Evolutionary conservation across 2,888 invertebrate species (phyloP), one percentile per base, ranked within the genome.

Genomic region (Automeris io): DNA sequence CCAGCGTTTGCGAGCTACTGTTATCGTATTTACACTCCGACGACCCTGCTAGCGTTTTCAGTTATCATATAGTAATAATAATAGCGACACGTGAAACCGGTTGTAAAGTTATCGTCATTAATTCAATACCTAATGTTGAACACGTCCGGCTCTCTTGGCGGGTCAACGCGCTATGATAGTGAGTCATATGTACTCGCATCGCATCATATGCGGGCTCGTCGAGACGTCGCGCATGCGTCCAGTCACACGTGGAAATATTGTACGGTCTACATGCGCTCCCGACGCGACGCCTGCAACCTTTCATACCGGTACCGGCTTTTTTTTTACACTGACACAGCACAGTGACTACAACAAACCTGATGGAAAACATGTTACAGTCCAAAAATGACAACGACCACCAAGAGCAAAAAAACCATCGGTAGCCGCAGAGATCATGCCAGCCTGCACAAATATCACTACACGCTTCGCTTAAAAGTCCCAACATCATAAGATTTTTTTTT

Each of bases 111-210:
- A 59, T 64, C 51, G 29, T 54, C 50, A 51, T 52, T 49, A 47
- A 45, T 48, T 50, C 48, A 45, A 50, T 51, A 51, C 51, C 50
- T 54, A 57, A 49, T 42, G 46, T 48, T 22, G 34, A 22, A 29
- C 39, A 48, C 68, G 74, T 70, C 69, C 70, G 63, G 52, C 50
- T 37, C 45, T 47, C 45, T 51, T 49, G 51, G 52, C 61, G 61
- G 78, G 78, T 81, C 81, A 78, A 73, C 73, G 81, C 57, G 78
- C 81, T 75, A 62, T 76, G n/a, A n/a, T n/a, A n/a, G n/a, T n/a
- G n/a, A n/a, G n/a, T n/a, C n/a, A n/a, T 67, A 63, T 46, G 63
- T 62, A 36, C 35, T 41, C 33, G 35, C 44, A 36, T 38, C 25
- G 61, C 54, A 47, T 54, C 57, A 67, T 49, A 49, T 47, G 54